A percentile compares a stretch with the other conserved stretches of the same genome.
Conservation (phyloP, 64 coral and sea anemone species). For the Montipora capricornis region DNA sequence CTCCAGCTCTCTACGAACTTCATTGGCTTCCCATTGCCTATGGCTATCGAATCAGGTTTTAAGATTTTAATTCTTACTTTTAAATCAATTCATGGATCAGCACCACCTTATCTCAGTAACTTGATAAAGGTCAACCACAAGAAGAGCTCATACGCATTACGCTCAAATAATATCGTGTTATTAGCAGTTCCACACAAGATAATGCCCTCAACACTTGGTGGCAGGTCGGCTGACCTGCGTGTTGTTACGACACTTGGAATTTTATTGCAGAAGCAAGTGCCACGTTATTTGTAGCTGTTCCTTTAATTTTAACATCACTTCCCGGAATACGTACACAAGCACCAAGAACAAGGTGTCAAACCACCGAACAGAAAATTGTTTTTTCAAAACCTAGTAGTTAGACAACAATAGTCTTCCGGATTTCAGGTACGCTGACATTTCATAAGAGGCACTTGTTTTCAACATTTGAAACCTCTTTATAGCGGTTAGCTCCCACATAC, state of each 20-base stretch:
- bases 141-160: background rate
- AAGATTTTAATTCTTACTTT: too few species aligned
- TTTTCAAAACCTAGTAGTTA: too few species aligned
- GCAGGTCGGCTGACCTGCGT: background rate
- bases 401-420: too few species aligned
- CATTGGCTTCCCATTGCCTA: conserved; percentile 38
- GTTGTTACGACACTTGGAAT: background rate
- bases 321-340: too few species aligned
- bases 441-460: too few species aligned
- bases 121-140: conserved; percentile 15
- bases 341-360: too few species aligned
- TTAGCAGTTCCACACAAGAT: background rate
- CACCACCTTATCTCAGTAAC: conserved; percentile 11
- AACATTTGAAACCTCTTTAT: too few species aligned
- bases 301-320: too few species aligned
- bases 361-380: too few species aligned
- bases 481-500: too few species aligned
- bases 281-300: too few species aligned
- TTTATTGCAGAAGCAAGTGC: background rate
- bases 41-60: conserved; percentile 19
- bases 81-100: conserved; percentile 3
- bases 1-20: conserved; percentile 4
- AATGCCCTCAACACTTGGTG: background rate
- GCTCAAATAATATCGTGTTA: background rate
- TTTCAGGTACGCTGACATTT: too few species aligned